Base-by-base conservation (phyloP, 2,797 vertebrate species). In the Lithobates pipiens region DNA sequence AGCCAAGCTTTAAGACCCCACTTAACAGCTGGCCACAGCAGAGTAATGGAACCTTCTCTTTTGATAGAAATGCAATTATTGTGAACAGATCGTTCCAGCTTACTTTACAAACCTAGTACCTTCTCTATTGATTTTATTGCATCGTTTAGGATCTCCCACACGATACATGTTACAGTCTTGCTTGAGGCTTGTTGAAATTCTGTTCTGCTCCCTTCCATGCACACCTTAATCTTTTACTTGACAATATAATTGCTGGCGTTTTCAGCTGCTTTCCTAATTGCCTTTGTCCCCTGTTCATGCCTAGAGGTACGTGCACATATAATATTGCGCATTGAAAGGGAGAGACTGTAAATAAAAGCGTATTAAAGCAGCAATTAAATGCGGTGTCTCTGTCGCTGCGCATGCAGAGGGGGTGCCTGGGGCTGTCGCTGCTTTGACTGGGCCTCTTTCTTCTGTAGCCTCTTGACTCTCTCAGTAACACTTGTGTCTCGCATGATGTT, bases 381-480 rank as follows among this genome's bases (percentile, higher is more conserved):
- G n/a, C 77, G 72, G 76, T 42, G 36, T 61, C 80, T 70, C 36
- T 23, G 76, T 73, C 85, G 76, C 70, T 57, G 18, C 25, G 61
- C 69, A 57, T 74, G 85, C 80, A 71, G 79, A 82, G 79, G 65
- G 61, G 80, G 78, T 36, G 85, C 85, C 85, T 65, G 75, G 75
- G 85, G 76, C 85, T 82, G 69, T 71, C 69, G 67, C 85, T 63
- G 80, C 77, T 83, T 70, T 79, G 79, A 75, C 78, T 83, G 71
- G 83, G 21, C n/a, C 36, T 61, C 72, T 81, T 85, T 80, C 77
- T 83, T 50, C 81, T 34, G 42, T 78, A 61, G 80, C 54, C 70
- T 86, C 85, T 87, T 87, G 85, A 87, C 85, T 87, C 80, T 87
- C 81, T 87, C 85, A 87, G 16, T 73, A 83, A 87, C 85, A 87